Evolutionary conservation across 2,113 vertebrate genomes (phyloP).

Genomic region (Ceyx melanurus): DNA sequence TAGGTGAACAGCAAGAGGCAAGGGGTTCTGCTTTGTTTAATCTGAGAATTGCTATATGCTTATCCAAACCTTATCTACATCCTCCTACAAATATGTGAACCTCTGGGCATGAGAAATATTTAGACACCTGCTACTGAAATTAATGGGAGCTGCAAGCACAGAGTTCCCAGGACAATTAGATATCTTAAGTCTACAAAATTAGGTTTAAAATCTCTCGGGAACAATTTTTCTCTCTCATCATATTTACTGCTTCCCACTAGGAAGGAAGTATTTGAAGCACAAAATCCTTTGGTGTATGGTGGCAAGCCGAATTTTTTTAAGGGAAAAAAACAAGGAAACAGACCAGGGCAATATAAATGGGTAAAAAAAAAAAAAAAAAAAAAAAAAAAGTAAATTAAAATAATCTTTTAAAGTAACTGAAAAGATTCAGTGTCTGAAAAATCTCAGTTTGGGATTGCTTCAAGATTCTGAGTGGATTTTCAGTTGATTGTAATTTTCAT

Average conservation of each 20-base stretch:
- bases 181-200: conserved; percentile 49
- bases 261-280: conserved; percentile 30
- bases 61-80: conserved; percentile 59
- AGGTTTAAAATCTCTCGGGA: conserved; percentile 48
- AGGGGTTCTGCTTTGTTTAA: conserved; percentile 51
- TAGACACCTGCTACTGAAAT: conserved; percentile 65
- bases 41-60: conserved; percentile 48
- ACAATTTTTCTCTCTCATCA: conserved; percentile 52
- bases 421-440: not conserved
- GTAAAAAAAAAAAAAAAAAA: no score
- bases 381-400: no score
- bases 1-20: not conserved
- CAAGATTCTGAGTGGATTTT: conserved; percentile 2
- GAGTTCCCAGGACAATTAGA: conserved; percentile 44
- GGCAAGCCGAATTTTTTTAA: not conserved
- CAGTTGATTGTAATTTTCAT: conserved; percentile 18
- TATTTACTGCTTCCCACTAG: conserved; percentile 52
- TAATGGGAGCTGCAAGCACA: conserved; percentile 18
- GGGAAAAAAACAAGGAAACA: not conserved
- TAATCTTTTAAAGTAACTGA: not conserved
- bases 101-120: conserved; percentile 52
- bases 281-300: no score
- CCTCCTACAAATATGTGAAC: conserved; percentile 46
- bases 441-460: not conserved
- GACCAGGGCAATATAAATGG: not conserved